These are phyloP conservation scores for Carpatolechia fugitivella DNA, from an alignment of 2,888 invertebrate genomes.

Conservation along the genomic window DNA sequence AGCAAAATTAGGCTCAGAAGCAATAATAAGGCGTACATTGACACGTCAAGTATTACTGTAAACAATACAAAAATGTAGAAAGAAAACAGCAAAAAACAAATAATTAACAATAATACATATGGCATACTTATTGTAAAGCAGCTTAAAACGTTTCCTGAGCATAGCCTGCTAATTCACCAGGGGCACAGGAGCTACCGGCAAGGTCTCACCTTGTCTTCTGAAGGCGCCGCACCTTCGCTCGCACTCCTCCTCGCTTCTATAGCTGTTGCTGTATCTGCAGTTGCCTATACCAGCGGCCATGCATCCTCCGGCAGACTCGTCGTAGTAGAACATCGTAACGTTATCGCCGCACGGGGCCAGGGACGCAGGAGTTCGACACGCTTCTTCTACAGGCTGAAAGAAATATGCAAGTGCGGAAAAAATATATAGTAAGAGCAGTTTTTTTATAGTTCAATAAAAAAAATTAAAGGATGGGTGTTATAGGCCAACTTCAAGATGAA, in stretches of 20 bases:
- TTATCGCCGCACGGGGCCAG: slow-evolving; percentile 84
- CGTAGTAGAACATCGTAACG: slow-evolving; percentile 86
- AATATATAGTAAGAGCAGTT: background rate
- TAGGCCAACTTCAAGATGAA: too few species aligned
- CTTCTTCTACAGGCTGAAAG: slow-evolving; percentile 31
- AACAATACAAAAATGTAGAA: too few species aligned
- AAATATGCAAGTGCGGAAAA: background rate
- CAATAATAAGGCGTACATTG: too few species aligned
- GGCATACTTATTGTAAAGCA: too few species aligned
- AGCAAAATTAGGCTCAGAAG: too few species aligned
- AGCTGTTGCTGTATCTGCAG: slow-evolving; percentile 87
- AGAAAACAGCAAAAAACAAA: too few species aligned
- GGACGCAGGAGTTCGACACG: slow-evolving; percentile 82
- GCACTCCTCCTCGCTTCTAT: slow-evolving; percentile 86
- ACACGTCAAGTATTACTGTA: too few species aligned
- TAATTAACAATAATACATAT: too few species aligned
- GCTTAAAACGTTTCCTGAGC: too few species aligned
- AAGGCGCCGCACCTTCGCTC: slow-evolving; percentile 87
- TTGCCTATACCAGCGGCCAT: slow-evolving; percentile 65
- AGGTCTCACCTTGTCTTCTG: slow-evolving; percentile 81
- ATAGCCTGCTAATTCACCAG: too few species aligned
- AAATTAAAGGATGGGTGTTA: too few species aligned
- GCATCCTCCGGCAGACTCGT: slow-evolving; percentile 77
- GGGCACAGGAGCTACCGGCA: background rate
- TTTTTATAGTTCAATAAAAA: too few species aligned